Conservation (phyloP, 2,888 invertebrate genomes). For the Epinotia ramella region DNA sequence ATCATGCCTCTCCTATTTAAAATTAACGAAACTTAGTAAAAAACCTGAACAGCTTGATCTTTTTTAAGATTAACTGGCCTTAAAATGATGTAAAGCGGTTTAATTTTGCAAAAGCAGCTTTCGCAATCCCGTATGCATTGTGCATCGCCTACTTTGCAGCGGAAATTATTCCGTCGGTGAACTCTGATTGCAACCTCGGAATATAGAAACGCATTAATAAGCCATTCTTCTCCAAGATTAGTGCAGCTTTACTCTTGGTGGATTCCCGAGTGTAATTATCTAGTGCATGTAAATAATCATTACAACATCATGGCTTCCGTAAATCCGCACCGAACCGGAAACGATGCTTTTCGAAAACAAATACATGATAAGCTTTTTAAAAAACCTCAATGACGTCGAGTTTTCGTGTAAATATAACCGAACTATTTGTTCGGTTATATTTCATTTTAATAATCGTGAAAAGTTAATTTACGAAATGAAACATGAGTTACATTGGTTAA, state of each 20-base stretch:
- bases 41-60: not conserved
- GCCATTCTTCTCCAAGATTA: conserved; percentile 21
- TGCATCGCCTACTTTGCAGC: conserved; percentile 21
- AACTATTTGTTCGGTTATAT: too few species aligned
- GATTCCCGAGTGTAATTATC: not conserved
- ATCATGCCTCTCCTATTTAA: too few species aligned
- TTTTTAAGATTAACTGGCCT: not conserved
- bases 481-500: too few species aligned
- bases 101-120: conserved; percentile 3
- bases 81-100: conserved; percentile 10
- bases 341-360: too few species aligned
- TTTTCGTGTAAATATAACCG: too few species aligned
- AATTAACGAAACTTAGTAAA: too few species aligned
- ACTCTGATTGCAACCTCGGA: conserved; percentile 28
- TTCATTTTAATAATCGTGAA: too few species aligned
- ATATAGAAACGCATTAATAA: conserved; percentile 34
- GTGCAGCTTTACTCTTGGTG: not conserved
- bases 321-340: too few species aligned
- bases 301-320: too few species aligned
- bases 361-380: too few species aligned
- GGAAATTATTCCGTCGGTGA: conserved; percentile 34
- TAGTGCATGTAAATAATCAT: not conserved
- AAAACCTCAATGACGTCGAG: too few species aligned
- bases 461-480: too few species aligned
- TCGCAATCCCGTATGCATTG: conserved; percentile 28